Evolutionary conservation across 2,113 vertebrate genomes (phyloP).

Genomic region (Oryzias curvinotus): DNA sequence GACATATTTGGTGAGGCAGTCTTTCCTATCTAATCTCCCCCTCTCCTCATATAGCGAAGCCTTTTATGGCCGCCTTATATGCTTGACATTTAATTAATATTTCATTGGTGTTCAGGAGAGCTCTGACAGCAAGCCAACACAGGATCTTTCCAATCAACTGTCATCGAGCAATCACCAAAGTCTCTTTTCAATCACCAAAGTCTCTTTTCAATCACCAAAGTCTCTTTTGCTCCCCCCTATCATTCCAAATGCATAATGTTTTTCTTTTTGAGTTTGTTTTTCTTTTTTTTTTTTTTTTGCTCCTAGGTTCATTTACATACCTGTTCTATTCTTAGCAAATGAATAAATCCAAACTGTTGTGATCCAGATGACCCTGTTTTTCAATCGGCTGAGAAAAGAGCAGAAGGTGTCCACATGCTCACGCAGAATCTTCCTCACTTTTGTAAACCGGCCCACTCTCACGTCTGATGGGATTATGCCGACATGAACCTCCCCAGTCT

Average conservation of each 20-base stretch:
- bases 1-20: constrained; percentile 33
- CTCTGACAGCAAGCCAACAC: constrained; percentile 43
- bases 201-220: constrained; percentile 23
- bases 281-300: constrained; percentile 2
- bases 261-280: constrained; percentile 2
- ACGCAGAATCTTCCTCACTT: constrained; percentile 44
- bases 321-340: constrained; percentile 27
- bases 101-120: constrained; percentile 47
- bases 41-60: constrained; percentile 28
- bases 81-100: constrained; percentile 63
- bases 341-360: constrained; percentile 29
- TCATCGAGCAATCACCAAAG: constrained; percentile 26
- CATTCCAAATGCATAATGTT: constrained; percentile 15
- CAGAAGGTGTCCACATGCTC: constrained; percentile 54
- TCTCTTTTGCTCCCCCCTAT: neutral
- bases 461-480: constrained; percentile 52
- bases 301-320: constrained; percentile 41
- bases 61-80: constrained; percentile 36
- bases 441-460: constrained; percentile 50
- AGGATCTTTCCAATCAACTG: constrained; percentile 51
- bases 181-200: constrained; percentile 23
- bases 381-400: constrained; percentile 37
- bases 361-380: constrained; percentile 49
- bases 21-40: constrained; percentile 34
- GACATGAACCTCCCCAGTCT: constrained; percentile 59